Evolutionary conservation across 2,888 invertebrate species (phyloP), one percentile per base, ranked within the genome.

Genomic region (Emmelina monodactyla): DNA sequence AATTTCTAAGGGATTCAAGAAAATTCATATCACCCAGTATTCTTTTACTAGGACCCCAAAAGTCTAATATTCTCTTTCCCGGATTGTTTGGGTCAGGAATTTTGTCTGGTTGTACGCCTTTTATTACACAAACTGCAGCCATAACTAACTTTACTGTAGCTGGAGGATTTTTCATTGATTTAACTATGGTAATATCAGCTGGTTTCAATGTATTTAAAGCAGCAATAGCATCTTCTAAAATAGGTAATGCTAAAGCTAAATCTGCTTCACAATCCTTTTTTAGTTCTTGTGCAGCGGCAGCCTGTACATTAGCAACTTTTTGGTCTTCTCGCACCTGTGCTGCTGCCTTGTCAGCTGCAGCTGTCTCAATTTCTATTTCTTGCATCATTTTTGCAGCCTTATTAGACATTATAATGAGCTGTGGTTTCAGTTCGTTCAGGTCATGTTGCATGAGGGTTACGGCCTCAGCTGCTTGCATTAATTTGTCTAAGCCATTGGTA

Each of bases 181-280:
- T 93, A 0, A 93, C 91, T 42, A 92, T 83, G 0, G 91, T 89
- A 41, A 93, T 91, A 61, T 94, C 93, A 28, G 85, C 82, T 12
- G 92, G 91, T 70, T 92, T 94, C 33, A 94, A 76, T 0, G 92
- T 92, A 59, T 94, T 90, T 36, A 94, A 76, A 31, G 94, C 92
- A 45, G 85, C 82, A 43, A 85, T 80, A 5, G 87, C 87, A 50
- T 86, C 88, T 66, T 92, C 89, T 37, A 94, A 79, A 53, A 91
- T 88, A 3, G 94, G 94, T 43, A 94, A 83, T 4, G 93, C 93
- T 50, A 89, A 84, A 1, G 95, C 94, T 50, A 97, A 82, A 69
- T 97, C 96, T 37, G 91, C 90, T 75, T 96, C 94, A 62, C 96
- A 97, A 62, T 97, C 97, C 45, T 83, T 83, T 68, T 94, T 94